Percentiles rank a stretch among this genome's conserved stretches.
phyloP scores from a whole-genome alignment of 2,888 invertebrate species.

The Pristionchus maxplancki region DNA sequence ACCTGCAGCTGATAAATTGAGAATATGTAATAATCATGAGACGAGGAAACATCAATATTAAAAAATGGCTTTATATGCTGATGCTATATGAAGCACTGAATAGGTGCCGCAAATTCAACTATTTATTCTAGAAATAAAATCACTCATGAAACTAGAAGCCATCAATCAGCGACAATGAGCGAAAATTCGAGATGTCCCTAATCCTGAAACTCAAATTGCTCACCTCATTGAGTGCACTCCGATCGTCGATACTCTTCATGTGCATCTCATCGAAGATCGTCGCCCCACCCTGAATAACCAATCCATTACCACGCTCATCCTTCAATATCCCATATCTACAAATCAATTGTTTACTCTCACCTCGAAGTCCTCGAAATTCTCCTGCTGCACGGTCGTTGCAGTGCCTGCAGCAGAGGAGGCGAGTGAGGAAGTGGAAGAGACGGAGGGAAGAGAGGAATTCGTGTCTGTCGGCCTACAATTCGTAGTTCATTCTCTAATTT shows the following conservation, averaged over 20 bases:
- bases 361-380: conserved; percentile 35
- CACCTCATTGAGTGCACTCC: conserved; percentile 63
- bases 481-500: too few relatives aligned
- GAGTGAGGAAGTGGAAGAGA: conserved; percentile 48
- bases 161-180: too few relatives aligned
- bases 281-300: not conserved
- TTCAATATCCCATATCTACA: not conserved
- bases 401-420: conserved; percentile 23
- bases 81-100: too few relatives aligned
- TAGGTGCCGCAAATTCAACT: too few relatives aligned
- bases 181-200: too few relatives aligned
- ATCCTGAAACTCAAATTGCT: too few relatives aligned
- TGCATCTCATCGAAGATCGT: conserved; percentile 72
- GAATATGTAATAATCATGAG: not conserved
- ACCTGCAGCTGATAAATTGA: not conserved
- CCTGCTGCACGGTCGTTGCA: not conserved
- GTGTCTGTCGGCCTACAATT: not conserved
- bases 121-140: too few relatives aligned
- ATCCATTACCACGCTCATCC: not conserved
- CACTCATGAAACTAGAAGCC: not conserved
- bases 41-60: not conserved
- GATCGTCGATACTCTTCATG: conserved; percentile 69
- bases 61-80: too few relatives aligned
- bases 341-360: not conserved
- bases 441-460: conserved; percentile 10